Evolutionary conservation across 30 jellyfish, hydroid and myxozoan species (phyloP).

Genomic region (Hydractinia symbiolongicarpus): DNA sequence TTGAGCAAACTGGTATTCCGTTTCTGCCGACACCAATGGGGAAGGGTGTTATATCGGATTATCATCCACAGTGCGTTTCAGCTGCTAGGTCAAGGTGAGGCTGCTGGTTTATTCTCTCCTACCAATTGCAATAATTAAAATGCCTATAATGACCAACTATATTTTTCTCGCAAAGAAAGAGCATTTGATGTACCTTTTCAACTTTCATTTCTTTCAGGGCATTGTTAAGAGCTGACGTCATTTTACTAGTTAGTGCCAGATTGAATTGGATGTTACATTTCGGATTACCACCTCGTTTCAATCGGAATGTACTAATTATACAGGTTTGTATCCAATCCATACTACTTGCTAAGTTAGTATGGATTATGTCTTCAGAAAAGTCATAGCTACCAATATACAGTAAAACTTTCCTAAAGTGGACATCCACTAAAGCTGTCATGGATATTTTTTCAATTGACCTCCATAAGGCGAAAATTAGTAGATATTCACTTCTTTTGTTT

Average conservation of each 20-base stretch:
- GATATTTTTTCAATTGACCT: too few relatives aligned
- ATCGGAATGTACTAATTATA: conserved; percentile 36
- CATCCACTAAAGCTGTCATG: too few relatives aligned
- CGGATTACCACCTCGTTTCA: conserved; percentile 64
- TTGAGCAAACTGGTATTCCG: conserved; percentile 57
- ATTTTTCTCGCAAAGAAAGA: background rate
- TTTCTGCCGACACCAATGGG: conserved; percentile 93
- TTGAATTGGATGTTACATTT: conserved; percentile 78
- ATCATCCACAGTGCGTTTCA: conserved; percentile 69
- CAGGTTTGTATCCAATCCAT: conserved; percentile 42
- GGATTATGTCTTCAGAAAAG: background rate
- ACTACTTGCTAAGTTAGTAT: background rate
- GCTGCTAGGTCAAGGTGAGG: conserved; percentile 62
- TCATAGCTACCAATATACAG: background rate
- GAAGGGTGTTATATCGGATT: conserved; percentile 70
- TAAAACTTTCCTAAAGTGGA: background rate
- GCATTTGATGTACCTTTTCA: background rate
- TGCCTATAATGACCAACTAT: background rate
- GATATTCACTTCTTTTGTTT: too few relatives aligned
- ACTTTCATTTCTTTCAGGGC: conserved; percentile 22
- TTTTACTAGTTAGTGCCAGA: conserved; percentile 66
- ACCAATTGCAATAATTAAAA: background rate
- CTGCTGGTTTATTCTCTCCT: background rate
- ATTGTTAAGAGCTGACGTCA: conserved; percentile 55
- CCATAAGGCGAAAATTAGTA: too few relatives aligned